phyloP scores from a whole-genome alignment of 1,140 invertebrate genomes.

The Musca domestica region DNA sequence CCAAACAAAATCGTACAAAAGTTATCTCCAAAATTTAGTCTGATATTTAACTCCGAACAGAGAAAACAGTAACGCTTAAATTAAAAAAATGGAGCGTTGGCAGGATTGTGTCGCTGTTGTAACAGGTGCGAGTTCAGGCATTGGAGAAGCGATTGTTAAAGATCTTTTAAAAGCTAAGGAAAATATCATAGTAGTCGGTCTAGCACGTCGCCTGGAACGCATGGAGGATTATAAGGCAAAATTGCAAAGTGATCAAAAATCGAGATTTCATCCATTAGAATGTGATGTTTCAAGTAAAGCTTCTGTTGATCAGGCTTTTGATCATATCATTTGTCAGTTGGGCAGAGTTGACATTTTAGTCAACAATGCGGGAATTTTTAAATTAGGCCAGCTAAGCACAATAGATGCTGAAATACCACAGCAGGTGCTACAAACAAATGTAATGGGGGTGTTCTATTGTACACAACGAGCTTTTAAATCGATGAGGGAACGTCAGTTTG shows the following conservation, averaged over 20 bases:
- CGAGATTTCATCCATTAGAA: constrained; percentile 54
- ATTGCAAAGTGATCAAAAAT: constrained; percentile 38
- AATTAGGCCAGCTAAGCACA: neutral
- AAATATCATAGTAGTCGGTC: constrained; percentile 66
- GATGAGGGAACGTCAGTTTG: constrained; percentile 63
- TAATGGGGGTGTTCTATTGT: constrained; percentile 65
- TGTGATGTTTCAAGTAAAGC: constrained; percentile 66
- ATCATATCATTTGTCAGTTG: constrained; percentile 59
- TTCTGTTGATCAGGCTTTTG: constrained; percentile 64
- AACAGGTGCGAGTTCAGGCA: constrained; percentile 49
- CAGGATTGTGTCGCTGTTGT: constrained; percentile 20
- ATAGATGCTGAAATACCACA: constrained; percentile 27
- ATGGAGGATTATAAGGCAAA: constrained; percentile 55
- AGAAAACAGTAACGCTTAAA: too few species aligned
- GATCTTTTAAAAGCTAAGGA: constrained; percentile 28
- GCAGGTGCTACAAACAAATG: constrained; percentile 63
- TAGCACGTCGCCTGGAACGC: constrained; percentile 63
- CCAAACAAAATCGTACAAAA: too few species aligned
- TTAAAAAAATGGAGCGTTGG: constrained; percentile 26
- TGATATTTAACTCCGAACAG: too few species aligned
- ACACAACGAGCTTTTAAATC: constrained; percentile 66
- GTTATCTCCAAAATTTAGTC: too few species aligned
- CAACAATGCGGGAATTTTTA: constrained; percentile 67
- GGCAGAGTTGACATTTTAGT: constrained; percentile 67
- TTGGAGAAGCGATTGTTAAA: constrained; percentile 49